Base-by-base conservation (phyloP, 1,140 invertebrate species). In the Caenorhabditis latens region DNA sequence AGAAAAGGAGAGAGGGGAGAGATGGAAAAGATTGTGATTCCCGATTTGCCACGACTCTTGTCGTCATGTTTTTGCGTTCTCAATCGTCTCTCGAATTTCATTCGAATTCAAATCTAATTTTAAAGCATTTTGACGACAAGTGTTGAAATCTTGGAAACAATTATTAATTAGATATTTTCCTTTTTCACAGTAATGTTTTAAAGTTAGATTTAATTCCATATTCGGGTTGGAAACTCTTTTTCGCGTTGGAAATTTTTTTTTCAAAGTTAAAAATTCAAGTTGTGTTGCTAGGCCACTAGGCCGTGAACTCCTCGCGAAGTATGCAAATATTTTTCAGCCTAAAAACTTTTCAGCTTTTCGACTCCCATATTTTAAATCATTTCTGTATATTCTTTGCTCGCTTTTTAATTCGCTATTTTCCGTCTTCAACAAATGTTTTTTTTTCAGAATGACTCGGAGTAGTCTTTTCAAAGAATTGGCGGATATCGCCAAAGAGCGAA, bases 401-500 rank as follows among this genome's bases (percentile, higher is more conserved):
- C 4, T n/a, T 58, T 21, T 58, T 21, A 58, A 58, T n/a, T 24
- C 8, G 42, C 40, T 24, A 40, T 40, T 65, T 2, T 16, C 9
- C 55, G 9, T 16, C 8, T 58, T 58, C 19, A 63, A 32, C 2
- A 32, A 7, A 24, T 63, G 0, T 24, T 63, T 63, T 32, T 24
- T 1, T 9, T n/a, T 63, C n/a, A 32, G 46, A 50, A 79, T 79
- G 71, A 50, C 71, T 79, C 71, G 86, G 19, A 83, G 75, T 63
- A 86, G 71, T 19, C 48, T 84, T 84, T 89, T 89, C 88, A 79
- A 89, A 14, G 83, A 84, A 40, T 83, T 89, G 24, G 46, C 65
- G 19, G 79, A 58, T 19, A 55, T 85, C 55, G 63, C 67, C 48
- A 83, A 86, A n/a, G 88, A 91, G 42, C 90, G 94, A 55, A 95